A percentile compares a stretch with the other conserved stretches of the same genome.
Conservation (phyloP, 2,888 invertebrate genomes). For the Drosophila neonasuta region DNA sequence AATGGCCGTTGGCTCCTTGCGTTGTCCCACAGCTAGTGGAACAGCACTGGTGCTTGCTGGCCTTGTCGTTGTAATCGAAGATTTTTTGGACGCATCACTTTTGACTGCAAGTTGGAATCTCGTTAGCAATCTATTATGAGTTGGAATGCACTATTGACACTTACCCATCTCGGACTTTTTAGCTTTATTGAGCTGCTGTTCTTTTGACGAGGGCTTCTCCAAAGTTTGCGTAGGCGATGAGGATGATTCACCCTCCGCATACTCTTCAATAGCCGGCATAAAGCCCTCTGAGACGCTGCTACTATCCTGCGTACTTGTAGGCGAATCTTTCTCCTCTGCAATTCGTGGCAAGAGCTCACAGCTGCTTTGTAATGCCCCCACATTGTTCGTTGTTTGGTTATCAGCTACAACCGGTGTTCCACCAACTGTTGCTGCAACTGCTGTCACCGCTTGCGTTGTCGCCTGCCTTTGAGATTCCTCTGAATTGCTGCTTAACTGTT, state of each 20-base stretch:
- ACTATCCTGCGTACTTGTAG: constrained; percentile 73
- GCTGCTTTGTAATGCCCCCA: constrained; percentile 36
- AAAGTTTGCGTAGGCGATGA: constrained; percentile 63
- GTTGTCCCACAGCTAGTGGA: constrained; percentile 40
- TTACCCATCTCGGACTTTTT: constrained; percentile 51
- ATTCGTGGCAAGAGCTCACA: constrained; percentile 88
- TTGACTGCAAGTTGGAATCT: constrained; percentile 16
- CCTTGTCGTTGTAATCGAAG: constrained; percentile 63
- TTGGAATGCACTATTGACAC: not conserved
- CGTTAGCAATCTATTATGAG: not conserved
- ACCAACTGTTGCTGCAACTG: constrained; percentile 33
- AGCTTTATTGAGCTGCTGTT: constrained; percentile 31
- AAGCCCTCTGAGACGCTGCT: constrained; percentile 64
- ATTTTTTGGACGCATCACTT: constrained; percentile 38
- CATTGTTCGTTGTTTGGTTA: constrained; percentile 48
- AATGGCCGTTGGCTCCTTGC: constrained; percentile 43
- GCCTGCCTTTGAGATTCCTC: constrained; percentile 40
- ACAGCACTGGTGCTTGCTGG: constrained; percentile 40
- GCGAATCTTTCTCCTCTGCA: constrained; percentile 89
- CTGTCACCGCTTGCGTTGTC: constrained; percentile 23
- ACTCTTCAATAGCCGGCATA: constrained; percentile 78
- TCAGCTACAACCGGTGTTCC: constrained; percentile 32
- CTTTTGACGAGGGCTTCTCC: constrained; percentile 50
- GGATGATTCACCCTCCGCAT: constrained; percentile 60
- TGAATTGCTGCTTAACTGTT: constrained; percentile 12